Evolutionary conservation across 2,113 vertebrate genomes (phyloP).

Genomic region (Morone saxatilis): DNA sequence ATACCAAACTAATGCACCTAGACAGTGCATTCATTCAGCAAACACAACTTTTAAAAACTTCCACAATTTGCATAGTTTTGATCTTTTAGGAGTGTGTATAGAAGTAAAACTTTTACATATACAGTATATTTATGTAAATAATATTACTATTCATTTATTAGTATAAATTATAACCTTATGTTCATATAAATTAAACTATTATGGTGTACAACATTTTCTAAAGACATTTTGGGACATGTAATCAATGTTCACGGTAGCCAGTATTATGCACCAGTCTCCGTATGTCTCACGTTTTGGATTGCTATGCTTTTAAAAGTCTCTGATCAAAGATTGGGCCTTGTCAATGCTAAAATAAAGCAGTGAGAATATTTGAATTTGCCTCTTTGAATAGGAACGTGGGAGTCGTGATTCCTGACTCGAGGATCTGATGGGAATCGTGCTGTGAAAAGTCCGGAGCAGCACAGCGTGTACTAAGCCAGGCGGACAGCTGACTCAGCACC

Average conservation of each 20-base stretch:
- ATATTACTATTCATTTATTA: neutral
- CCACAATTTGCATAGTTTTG: neutral
- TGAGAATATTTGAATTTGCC: neutral
- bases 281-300: neutral
- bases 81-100: neutral
- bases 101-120: neutral
- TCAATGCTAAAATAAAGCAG: neutral
- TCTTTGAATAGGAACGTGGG: neutral
- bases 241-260: neutral
- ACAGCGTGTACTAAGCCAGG: conserved; percentile 70
- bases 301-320: neutral
- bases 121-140: no score
- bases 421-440: conserved; percentile 56
- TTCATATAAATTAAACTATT: neutral
- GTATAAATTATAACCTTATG: neutral
- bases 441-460: conserved; percentile 40
- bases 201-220: neutral
- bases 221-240: neutral
- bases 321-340: neutral
- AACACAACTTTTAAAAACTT: neutral
- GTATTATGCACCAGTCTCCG: neutral
- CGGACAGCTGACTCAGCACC: conserved; percentile 80
- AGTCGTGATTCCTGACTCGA: conserved; percentile 14
- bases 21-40: neutral
- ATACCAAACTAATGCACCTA: no score